Base-by-base conservation (phyloP, 2,888 invertebrate genomes). In the Dasysyrphus tricinctus region DNA sequence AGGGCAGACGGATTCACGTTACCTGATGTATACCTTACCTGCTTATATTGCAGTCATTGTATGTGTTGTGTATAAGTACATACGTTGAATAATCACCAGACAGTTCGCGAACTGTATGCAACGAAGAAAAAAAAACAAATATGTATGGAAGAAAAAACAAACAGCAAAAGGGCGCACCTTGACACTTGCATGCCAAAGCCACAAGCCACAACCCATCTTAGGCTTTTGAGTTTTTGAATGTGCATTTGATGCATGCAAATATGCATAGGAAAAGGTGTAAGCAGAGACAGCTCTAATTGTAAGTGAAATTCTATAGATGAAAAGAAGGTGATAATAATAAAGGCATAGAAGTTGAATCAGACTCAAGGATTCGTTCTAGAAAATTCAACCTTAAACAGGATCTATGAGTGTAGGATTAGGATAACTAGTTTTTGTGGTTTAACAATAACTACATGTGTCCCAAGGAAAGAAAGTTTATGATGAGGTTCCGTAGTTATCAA, bases 151-250 rank as follows among this genome's bases (percentile, higher is more conserved):
- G 44, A 73, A 12, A 16, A 16, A 56, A 32, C 19, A 73, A 16
- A 57, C 2, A 47, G 12, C 51, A 19, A 77, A 85, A 78, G 80
- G 85, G 81, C 74, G 44, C 85, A 77, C 81, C 81, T 81, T 81
- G 81, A 85, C 85, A 78, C 77, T 85, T 78, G 80, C 56, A 80
- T 80, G 77, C 72, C 61, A 73, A 65, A 49, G 67, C 49, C 67
- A 49, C 34, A 49, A 9, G 54, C 42, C 61, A 29, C 42, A 37
- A 32, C 61, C 47, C 65, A 65, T 47, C 34, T 32, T 65, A 54
- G 70, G 65, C 72, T 54, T 82, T 82, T 67, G 65, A 57, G 59
- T 59, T 59, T 24, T 42, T 61, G 61, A 61, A 59, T 69, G 54
- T 51, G 14, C 16, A 12, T 76, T 76, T 65, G 51, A 70, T 37